Base-by-base conservation (phyloP, 2,888 invertebrate species). In the Xylocampa areola region DNA sequence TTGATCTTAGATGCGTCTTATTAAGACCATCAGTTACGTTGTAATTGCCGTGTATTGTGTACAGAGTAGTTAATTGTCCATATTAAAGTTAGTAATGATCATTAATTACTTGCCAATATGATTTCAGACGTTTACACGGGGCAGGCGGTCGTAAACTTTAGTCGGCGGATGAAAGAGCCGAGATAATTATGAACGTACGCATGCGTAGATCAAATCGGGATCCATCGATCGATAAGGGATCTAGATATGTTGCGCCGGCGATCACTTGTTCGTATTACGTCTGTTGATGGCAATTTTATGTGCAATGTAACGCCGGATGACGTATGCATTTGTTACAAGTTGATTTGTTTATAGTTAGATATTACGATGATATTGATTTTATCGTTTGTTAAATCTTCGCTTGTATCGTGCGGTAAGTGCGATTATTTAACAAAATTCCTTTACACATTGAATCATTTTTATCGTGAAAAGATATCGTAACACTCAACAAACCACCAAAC, bases 121-220 rank as follows among this genome's bases (percentile, higher is more conserved):
- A 91, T 89, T 89, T 83, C 87, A 86, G 88, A 89, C 89, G 84
- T 90, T 89, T 91, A 91, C 91, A 91, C 82, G 82, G 83, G 76
- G 76, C 86, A 79, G 81, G 83, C 85, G 87, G 82, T 85, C 91
- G 86, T 91, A 91, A 91, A 90, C 80, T 86, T 79, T 59, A 76
- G 90, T 89, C 92, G 92, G 93, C 88, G 85, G 86, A 92, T 92
- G 92, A 92, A 93, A 92, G 92, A 87, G 87, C 84, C 73, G 77
- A 86, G 88, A 88, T 92, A 92, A 92, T 92, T 92, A 92, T 91
- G 91, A 87, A 81, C 85, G 85, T 86, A 89, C 88, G 88, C 87
- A 89, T 91, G 88, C 91, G 92, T 92, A 92, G 91, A 93, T 93
- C 92, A 92, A 91, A 93, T 91, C 91, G 82, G 85, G 86, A 84